These are phyloP conservation scores for Drosophila pruinosa DNA, from an alignment of 1,140 invertebrate species.

Conservation along the genomic window DNA sequence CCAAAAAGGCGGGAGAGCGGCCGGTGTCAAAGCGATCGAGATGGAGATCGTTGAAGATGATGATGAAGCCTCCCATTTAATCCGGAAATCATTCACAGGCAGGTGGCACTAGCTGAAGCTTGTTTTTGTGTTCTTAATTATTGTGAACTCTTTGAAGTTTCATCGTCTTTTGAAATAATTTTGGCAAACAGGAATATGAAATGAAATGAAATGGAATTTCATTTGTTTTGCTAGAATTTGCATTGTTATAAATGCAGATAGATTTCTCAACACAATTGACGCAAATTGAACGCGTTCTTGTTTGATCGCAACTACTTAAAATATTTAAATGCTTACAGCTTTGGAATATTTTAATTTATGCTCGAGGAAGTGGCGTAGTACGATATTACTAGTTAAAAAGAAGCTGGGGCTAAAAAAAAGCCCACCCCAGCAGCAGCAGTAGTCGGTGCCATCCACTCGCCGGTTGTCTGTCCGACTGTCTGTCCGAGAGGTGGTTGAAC, in stretches of 20 bases:
- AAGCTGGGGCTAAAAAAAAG: not conserved
- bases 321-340: constrained; percentile 21
- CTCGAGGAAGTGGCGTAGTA: constrained; percentile 34
- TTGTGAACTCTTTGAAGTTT: constrained; percentile 4
- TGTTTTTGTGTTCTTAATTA: constrained; percentile 30
- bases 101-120: constrained; percentile 48
- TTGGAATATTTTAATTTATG: constrained; percentile 58
- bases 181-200: constrained; percentile 56
- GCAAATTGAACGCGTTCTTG: constrained; percentile 47
- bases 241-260: constrained; percentile 57
- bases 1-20: not conserved
- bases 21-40: not conserved
- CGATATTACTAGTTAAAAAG: not conserved
- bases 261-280: constrained; percentile 53
- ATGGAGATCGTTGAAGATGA: not conserved
- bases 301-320: not conserved
- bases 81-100: constrained; percentile 71
- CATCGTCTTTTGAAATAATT: not conserved
- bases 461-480: no score
- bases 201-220: constrained; percentile 44
- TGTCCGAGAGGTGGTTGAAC: constrained; percentile 42
- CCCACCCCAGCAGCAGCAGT: constrained; percentile 17
- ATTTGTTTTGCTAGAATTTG: constrained; percentile 63
- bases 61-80: constrained; percentile 36
- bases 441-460: no score